Evolutionary conservation across 2,797 vertebrate genomes (phyloP).

Genomic region (Gymnodraco acuticeps): DNA sequence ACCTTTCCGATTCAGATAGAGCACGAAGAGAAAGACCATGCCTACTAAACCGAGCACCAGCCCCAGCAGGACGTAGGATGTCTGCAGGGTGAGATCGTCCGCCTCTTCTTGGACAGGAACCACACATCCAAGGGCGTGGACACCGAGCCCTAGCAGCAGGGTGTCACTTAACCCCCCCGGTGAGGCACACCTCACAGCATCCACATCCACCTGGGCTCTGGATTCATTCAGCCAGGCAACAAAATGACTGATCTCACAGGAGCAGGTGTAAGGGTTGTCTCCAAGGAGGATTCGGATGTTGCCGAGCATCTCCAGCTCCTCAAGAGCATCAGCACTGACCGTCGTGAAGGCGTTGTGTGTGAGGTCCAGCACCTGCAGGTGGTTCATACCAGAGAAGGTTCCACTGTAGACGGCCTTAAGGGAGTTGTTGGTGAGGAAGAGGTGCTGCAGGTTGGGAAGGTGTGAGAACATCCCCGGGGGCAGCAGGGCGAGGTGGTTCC

Average conservation of each 20-base stretch:
- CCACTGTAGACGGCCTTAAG: constrained; percentile 77
- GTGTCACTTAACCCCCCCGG: constrained; percentile 64
- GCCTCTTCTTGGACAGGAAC: constrained; percentile 61
- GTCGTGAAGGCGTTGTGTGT: constrained; percentile 77
- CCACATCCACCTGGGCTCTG: constrained; percentile 71
- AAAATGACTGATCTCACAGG: constrained; percentile 80
- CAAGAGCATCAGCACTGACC: constrained; percentile 65
- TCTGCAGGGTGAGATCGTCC: constrained; percentile 78
- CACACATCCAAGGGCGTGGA: constrained; percentile 74
- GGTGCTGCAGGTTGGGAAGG: constrained; percentile 76
- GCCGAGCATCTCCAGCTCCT: constrained; percentile 71
- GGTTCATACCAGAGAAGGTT: constrained; percentile 81
- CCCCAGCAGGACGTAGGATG: constrained; percentile 86
- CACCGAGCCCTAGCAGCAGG: constrained; percentile 62
- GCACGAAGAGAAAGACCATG: constrained; percentile 87
- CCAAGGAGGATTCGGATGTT: constrained; percentile 67
- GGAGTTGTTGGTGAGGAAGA: constrained; percentile 80
- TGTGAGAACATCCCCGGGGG: constrained; percentile 82
- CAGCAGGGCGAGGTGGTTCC: constrained; percentile 81
- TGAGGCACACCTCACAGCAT: constrained; percentile 76
- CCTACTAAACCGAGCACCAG: constrained; percentile 86
- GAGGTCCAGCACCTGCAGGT: constrained; percentile 81
- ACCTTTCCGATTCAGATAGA: constrained; percentile 86
- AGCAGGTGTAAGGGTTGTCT: constrained; percentile 82
- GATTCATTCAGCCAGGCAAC: constrained; percentile 82